Conservation (phyloP, 2,888 invertebrate genomes). For the Epinotia demarniana region DNA sequence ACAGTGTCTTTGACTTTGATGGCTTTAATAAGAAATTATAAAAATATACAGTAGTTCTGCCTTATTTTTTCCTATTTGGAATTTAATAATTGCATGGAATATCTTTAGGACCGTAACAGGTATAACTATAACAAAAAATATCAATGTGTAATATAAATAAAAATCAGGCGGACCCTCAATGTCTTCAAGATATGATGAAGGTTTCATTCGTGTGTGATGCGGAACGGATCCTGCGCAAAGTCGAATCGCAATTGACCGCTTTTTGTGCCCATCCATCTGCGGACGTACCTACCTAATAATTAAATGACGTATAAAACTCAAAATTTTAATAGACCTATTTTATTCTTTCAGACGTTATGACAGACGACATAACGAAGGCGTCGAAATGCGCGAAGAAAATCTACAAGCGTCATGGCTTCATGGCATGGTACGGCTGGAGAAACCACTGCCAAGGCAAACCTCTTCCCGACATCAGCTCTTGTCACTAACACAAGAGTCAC, state of each 20-base stretch:
- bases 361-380: slow-evolving; percentile 60
- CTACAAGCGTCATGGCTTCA: slow-evolving; percentile 55
- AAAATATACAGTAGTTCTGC: too few species aligned
- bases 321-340: neutral
- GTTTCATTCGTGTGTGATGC: neutral
- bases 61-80: too few species aligned
- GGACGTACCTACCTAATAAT: neutral
- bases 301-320: neutral
- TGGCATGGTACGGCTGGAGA: slow-evolving; percentile 62
- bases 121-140: too few species aligned
- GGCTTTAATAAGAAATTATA: too few species aligned
- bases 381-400: slow-evolving; percentile 58
- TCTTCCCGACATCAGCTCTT: slow-evolving; percentile 67
- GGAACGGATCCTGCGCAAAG: neutral
- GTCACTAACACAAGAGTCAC: slow-evolving; percentile 50
- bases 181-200: neutral
- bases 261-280: neutral
- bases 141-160: too few species aligned
- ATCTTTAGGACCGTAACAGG: too few species aligned
- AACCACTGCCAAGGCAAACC: slow-evolving; percentile 54
- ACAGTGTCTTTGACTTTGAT: too few species aligned
- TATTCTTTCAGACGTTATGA: slow-evolving; percentile 60
- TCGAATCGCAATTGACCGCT: neutral
- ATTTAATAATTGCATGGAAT: too few species aligned
- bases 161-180: too few species aligned